Evolutionary conservation across 1,140 invertebrate genomes (phyloP).

Genomic region (Steinernema khuongi): DNA sequence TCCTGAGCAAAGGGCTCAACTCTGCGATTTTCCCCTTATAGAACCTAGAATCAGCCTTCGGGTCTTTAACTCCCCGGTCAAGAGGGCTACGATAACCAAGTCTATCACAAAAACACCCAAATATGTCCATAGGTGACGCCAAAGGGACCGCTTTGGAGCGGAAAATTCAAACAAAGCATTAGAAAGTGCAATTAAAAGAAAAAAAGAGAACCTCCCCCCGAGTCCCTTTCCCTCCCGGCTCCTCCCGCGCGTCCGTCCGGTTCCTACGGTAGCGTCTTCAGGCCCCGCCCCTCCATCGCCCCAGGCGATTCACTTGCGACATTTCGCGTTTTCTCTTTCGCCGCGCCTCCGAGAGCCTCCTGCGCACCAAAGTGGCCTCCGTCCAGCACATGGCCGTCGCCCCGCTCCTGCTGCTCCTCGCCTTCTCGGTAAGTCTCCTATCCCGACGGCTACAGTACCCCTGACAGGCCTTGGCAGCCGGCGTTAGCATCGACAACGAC

Average conservation of each 20-base stretch:
- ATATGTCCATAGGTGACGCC: too few species aligned
- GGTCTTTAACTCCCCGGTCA: too few species aligned
- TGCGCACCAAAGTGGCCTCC: not conserved
- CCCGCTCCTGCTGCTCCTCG: not conserved
- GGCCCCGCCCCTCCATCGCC: not conserved
- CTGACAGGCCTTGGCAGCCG: constrained; percentile 8
- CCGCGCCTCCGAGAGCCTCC: not conserved
- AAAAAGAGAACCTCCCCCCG: not conserved
- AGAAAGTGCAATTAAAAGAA: too few species aligned
- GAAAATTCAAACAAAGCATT: too few species aligned
- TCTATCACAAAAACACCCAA: too few species aligned
- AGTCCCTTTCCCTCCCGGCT: not conserved
- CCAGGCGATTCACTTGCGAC: not conserved
- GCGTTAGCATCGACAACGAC: constrained; percentile 55
- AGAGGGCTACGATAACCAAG: too few species aligned
- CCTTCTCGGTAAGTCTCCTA: constrained; percentile 2
- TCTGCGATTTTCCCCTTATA: too few species aligned
- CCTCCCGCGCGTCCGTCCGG: not conserved
- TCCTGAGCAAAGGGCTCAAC: too few species aligned
- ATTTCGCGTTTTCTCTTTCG: constrained; percentile 11
- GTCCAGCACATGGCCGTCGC: not conserved
- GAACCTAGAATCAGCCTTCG: too few species aligned
- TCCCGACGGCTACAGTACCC: too few species aligned
- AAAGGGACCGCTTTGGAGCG: too few species aligned
- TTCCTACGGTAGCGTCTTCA: not conserved